phyloP scores from a whole-genome alignment of 1,140 invertebrate species.

The Sycobia sp. region DNA sequence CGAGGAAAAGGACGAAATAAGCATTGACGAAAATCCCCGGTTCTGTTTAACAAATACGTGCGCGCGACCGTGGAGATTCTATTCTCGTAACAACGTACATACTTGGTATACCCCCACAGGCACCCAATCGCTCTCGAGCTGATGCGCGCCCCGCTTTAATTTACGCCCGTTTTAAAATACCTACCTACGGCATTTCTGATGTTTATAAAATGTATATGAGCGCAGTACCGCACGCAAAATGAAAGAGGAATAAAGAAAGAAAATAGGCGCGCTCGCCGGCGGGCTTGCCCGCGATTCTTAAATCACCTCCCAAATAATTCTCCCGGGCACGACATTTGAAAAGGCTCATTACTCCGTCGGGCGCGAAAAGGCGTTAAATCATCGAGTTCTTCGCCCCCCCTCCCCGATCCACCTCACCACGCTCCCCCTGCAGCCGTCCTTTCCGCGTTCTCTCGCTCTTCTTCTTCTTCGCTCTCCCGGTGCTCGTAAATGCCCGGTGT shows the following conservation, averaged over 20 bases:
- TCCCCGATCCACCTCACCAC: conserved; percentile 10
- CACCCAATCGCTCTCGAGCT: too few species aligned
- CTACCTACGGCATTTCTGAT: conserved; percentile 5
- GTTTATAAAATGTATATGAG: too few species aligned
- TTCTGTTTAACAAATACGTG: too few species aligned
- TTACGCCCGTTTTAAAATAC: conserved; percentile 25
- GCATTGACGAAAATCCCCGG: too few species aligned
- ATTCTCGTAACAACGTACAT: too few species aligned
- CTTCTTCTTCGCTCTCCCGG: neutral
- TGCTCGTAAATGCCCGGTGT: too few species aligned
- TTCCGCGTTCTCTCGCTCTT: neutral
- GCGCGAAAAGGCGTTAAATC: conserved; percentile 38
- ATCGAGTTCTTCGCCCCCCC: conserved; percentile 26
- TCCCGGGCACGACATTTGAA: conserved; percentile 32
- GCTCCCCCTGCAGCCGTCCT: neutral
- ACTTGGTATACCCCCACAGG: too few species aligned
- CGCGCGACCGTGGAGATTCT: too few species aligned
- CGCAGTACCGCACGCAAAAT: neutral
- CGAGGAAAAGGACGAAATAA: too few species aligned
- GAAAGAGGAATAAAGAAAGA: conserved; percentile 1
- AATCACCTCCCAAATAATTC: conserved; percentile 36
- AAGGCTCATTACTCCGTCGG: conserved; percentile 38
- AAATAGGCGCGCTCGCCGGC: too few species aligned
- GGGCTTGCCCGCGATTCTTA: conserved; percentile 30
- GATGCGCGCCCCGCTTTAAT: conserved; percentile 21